Evolutionary conservation across 2,113 vertebrate genomes (phyloP), one percentile per base, ranked within the genome.

Genomic region (Cygnus buccinator): DNA sequence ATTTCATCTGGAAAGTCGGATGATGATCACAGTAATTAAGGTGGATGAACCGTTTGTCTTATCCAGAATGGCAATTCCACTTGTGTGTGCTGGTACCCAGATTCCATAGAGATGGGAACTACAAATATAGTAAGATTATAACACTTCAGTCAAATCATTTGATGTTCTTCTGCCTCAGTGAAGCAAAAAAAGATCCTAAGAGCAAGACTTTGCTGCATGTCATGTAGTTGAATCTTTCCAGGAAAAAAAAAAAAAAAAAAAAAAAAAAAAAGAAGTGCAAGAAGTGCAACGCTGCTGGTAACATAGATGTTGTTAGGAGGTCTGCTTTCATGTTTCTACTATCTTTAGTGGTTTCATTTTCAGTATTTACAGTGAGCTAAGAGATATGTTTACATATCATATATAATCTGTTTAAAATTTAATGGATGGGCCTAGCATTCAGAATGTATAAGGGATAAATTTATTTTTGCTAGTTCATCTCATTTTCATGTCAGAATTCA

Each of bases 101-200:
- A 83, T 89, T 93, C 61, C 43, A 52, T 11, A 81, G 83, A 84
- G 68, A 81, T 83, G 33, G 16, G 20, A 92, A 80, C 70, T 77
- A 86, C 61, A 89, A 67, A 95, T 93, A 74, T 77, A 94, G 57
- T 71, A 78, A 63, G 61, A 46, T 87, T 81, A 71, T 87, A 96
- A 83, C 54, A 79, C 66, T 94, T 87, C 37, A 78, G 79, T 77
- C 71, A 84, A 93, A 89, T 95, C 1, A 7, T 73, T 95, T 74
- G 26, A 74, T 81, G 59, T 83, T 82, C 31, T 85, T 95, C 46
- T 77, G 70, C 78, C 87, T 95, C 63, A 55, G 46, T 59, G 77
- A 83, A 90, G 28, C 66, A 88, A 94, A 76, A n/a, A 84, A 94
- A 73, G 59, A 86, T 84, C 44, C 44, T 67, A 63, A 89, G 75